These are phyloP conservation scores for Leptinotarsa defecta DNA, from an alignment of 1,140 invertebrate genomes.

Conservation along the genomic window DNA sequence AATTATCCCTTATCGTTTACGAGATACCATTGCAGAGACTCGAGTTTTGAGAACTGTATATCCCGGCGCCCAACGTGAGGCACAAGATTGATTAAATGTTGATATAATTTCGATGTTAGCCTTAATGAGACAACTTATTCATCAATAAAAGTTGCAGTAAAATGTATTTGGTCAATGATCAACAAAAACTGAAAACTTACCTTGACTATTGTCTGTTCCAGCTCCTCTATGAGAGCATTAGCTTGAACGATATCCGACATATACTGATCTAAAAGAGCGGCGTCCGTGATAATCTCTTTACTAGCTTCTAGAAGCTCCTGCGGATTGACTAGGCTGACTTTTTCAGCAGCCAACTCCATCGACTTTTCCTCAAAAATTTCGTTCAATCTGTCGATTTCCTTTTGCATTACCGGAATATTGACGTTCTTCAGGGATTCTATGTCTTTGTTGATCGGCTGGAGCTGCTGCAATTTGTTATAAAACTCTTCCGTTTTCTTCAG, in stretches of 20 bases:
- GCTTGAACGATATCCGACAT: constrained; percentile 41
- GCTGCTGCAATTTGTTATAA: constrained; percentile 46
- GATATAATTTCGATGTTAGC: neutral
- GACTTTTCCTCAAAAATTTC: constrained; percentile 35
- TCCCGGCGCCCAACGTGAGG: neutral
- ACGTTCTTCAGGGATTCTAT: constrained; percentile 36
- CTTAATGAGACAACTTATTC: neutral
- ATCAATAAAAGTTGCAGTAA: neutral
- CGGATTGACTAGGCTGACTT: constrained; percentile 35
- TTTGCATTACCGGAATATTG: constrained; percentile 38
- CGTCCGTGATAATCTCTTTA: constrained; percentile 44
- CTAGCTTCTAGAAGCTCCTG: constrained; percentile 41
- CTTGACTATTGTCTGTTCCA: constrained; percentile 46
- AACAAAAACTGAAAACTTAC: constrained; percentile 23
- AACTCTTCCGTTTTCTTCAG: constrained; percentile 47
- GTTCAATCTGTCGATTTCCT: constrained; percentile 33
- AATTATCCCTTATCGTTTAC: no score
- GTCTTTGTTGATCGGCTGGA: constrained; percentile 47
- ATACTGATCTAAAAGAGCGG: constrained; percentile 47
- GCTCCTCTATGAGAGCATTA: constrained; percentile 41
- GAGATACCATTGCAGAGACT: no score
- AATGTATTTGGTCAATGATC: neutral
- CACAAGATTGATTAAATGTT: neutral
- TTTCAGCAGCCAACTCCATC: constrained; percentile 37
- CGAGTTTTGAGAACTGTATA: no score